Evolutionary conservation across 2,113 vertebrate species (phyloP), one percentile per base, ranked within the genome.

Genomic region (Thamnaconus septentrionalis): DNA sequence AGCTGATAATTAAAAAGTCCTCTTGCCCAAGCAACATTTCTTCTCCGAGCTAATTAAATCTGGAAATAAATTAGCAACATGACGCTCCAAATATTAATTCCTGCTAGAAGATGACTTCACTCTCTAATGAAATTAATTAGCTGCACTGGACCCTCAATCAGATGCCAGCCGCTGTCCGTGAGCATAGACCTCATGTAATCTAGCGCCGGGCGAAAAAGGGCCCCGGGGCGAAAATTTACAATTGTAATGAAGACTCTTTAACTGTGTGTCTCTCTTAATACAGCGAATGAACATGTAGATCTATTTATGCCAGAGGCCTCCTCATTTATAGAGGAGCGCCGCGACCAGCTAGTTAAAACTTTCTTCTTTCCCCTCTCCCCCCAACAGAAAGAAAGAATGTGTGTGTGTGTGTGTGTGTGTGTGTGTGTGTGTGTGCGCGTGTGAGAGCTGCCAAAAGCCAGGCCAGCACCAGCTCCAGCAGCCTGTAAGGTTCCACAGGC

Each of bases 1-100:
- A 98, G 97, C 97, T 97, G 97, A 99, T 99, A 99, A 99, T 99
- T 99, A 99, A 99, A 99, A 99, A 99, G 96, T 98, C 96, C 96
- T 98, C 96, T 97, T 98, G 97, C 96, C 96, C 96, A 95, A 97
- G 95, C 96, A 96, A 96, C 96, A 95, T 98, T 99, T 98, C 96
- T 98, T 98, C 96, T 96, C 95, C 89, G 94, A 99, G 96, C 97
- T 98, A 98, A 98, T 99, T 99, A 99, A 98, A 98, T 98, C 95
- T 98, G 95, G 96, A 98, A 99, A 99, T 98, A 96, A 98, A 98
- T 99, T 98, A 98, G 97, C 95, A 97, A 97, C 96, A 97, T 95
- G 95, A 96, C 95, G 95, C 96, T 98, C 96, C 95, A 98, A 98
- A 98, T 98, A 98, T 98, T 98, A 98, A 98, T 98, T 98, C 96